These are phyloP conservation scores for Calcarius ornatus DNA, from an alignment of 2,113 vertebrate genomes.

Conservation along the genomic window DNA sequence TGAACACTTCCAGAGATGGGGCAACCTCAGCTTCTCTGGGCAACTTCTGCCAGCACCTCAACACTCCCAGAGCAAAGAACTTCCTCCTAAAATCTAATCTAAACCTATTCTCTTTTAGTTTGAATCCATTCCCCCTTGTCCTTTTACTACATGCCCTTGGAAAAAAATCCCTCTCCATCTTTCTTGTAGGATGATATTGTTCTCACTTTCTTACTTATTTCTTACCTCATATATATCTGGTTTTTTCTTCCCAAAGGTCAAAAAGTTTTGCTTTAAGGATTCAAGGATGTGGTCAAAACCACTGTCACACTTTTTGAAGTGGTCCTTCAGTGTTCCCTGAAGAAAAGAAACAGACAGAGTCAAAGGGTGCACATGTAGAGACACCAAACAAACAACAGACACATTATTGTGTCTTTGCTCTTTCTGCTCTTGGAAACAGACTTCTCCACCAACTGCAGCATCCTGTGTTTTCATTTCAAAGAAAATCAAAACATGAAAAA, in stretches of 20 bases:
- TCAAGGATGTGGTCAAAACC: conserved; percentile 26
- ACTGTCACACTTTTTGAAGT: conserved; percentile 44
- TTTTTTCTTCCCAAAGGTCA: conserved; percentile 42
- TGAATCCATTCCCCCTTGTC: neutral
- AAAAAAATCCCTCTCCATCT: neutral
- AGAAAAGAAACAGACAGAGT: neutral
- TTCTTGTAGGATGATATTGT: neutral
- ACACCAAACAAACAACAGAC: neutral
- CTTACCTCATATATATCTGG: neutral
- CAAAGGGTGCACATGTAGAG: neutral
- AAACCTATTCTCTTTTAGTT: neutral
- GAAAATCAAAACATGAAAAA: conserved; percentile 2
- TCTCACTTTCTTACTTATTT: neutral
- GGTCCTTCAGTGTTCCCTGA: conserved; percentile 37
- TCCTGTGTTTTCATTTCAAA: conserved; percentile 28
- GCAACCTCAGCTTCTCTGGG: neutral
- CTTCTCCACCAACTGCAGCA: neutral
- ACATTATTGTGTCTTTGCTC: neutral
- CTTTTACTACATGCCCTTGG: neutral
- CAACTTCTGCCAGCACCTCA: neutral
- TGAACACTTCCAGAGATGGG: neutral
- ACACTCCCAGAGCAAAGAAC: neutral
- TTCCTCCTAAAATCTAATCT: neutral
- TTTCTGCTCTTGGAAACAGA: neutral
- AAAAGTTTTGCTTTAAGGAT: conserved; percentile 36